Percentiles rank a stretch among this genome's conserved stretches.
Evolutionary conservation across 2,888 invertebrate genomes (phyloP).

Genomic region (Acanthosepion pharaonis): DNA sequence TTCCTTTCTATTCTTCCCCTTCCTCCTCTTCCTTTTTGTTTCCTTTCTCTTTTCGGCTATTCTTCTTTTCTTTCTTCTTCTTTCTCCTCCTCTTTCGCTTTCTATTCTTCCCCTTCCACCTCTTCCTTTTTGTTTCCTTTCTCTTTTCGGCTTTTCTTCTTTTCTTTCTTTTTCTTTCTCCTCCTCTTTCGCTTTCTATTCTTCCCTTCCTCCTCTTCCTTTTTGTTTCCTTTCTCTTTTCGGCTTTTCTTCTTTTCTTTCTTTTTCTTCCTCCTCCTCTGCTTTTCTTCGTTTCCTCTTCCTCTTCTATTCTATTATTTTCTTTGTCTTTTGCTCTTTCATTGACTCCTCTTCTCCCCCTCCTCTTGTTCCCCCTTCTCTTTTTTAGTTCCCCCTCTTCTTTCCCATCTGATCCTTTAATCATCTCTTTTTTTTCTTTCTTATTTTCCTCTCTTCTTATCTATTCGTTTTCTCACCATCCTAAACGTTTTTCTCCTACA

Average conservation of each 20-base stretch:
- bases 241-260: rapidly evolving
- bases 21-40: too few species aligned
- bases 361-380: background rate
- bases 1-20: too few species aligned
- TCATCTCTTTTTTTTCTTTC: background rate
- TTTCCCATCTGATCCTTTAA: background rate
- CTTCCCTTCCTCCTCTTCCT: background rate
- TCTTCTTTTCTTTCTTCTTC: too few species aligned
- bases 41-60: too few species aligned
- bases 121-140: too few species aligned
- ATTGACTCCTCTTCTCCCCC: background rate
- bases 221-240: background rate
- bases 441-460: background rate
- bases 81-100: too few species aligned
- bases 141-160: background rate
- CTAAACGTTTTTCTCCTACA: background rate
- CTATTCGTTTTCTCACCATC: background rate
- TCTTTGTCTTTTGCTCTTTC: background rate
- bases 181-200: background rate
- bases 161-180: background rate
- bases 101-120: too few species aligned
- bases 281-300: background rate
- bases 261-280: background rate
- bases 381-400: background rate
- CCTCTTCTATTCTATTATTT: background rate